These are phyloP conservation scores for Holotrichia oblita DNA, from an alignment of 1,140 invertebrate species.

Conservation along the genomic window DNA sequence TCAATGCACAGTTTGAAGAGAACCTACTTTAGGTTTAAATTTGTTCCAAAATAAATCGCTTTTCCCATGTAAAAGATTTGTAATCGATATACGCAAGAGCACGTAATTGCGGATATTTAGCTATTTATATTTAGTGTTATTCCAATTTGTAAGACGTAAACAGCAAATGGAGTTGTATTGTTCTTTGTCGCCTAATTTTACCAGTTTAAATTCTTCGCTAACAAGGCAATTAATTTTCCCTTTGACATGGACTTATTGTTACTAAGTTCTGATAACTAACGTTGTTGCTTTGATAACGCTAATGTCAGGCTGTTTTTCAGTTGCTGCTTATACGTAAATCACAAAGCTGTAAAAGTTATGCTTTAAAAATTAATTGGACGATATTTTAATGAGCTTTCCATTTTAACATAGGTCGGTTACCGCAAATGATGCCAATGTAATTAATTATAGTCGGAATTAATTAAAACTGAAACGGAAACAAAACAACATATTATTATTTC, in stretches of 20 bases:
- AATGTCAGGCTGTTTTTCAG: not conserved
- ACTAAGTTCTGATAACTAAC: not conserved
- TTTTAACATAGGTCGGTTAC: too few relatives aligned
- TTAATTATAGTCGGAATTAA: not conserved
- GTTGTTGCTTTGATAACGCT: not conserved
- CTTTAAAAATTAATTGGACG: too few relatives aligned
- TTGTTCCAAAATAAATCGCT: too few relatives aligned
- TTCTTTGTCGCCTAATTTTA: not conserved
- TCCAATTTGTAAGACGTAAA: not conserved
- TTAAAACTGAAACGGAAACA: not conserved
- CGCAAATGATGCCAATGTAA: too few relatives aligned
- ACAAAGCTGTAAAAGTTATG: not conserved
- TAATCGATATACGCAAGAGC: too few relatives aligned
- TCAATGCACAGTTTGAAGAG: too few relatives aligned
- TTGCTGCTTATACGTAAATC: not conserved
- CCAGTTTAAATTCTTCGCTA: not conserved
- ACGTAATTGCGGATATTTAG: too few relatives aligned
- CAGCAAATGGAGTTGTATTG: not conserved
- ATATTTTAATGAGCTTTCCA: too few relatives aligned
- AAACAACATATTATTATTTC: not conserved
- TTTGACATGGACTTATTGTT: not conserved
- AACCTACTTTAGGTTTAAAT: too few relatives aligned
- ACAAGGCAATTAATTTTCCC: not conserved
- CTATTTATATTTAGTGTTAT: not conserved
- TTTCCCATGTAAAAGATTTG: too few relatives aligned